Evolutionary conservation across 1,140 invertebrate genomes (phyloP), one percentile per base, ranked within the genome.

Genomic region (Aphelenchoides besseyi): DNA sequence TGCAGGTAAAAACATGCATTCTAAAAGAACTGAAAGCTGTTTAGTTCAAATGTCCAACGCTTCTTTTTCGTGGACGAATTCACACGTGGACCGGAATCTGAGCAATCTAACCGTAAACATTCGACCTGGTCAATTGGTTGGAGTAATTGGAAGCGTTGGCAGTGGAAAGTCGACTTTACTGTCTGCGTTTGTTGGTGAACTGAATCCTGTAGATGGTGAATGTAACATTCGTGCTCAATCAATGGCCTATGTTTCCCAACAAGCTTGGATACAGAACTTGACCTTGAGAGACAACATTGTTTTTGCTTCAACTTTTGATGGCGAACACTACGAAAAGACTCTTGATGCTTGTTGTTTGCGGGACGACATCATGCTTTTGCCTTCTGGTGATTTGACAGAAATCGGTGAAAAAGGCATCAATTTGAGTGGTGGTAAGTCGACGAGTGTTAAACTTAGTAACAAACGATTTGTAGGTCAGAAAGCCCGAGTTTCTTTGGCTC

Each of bases 331-430:
- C 33, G 9, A 69, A 9, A 1, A 37, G 32, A 68, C 35, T 3
- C 12, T 69, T 12, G 64, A 69, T 2, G 67, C 66, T 28, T 69
- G 68, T 29, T 12, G 29, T 26, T 18, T 69, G 12, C 9, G 28
- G 3, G 32, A 59, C 18, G 68, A 69, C 32, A 2, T 69, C 8
- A 8, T 12, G 3, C 16, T 12, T 8, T 72, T 87, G 16, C 82
- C 85, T 3, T 81, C 66, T 23, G 83, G 85, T 29, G 86, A 87
- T 70, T 70, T 78, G 70, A 87, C 85, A 9, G 83, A 86, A 80
- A 83, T 86, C 55, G 86, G 86, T 23, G 86, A 86, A 74, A 81
- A 82, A 66, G 88, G 5, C 5, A 28, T 5, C 18, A 23, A 59
- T n/a, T 73, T 88, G 36, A 48, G 41, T 23, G 41, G 23, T 23